Conservation (phyloP, 2,797 vertebrate species). For the Micrastur ruficollis region DNA sequence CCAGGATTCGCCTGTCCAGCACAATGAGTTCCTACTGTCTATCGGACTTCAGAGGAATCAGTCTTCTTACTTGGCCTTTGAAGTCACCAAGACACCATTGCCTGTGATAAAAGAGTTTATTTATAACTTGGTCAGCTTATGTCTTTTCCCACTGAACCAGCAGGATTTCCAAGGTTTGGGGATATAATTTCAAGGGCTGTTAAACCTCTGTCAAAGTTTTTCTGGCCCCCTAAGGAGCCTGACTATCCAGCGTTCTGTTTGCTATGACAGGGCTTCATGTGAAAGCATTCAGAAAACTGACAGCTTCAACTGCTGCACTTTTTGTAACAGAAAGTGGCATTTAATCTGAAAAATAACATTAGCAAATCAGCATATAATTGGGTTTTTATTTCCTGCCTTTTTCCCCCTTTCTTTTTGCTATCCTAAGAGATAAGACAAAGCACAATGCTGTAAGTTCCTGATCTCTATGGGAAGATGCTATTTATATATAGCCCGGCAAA, state of each 20-base stretch:
- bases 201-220: conserved; percentile 84
- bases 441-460: conserved; percentile 9
- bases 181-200: conserved; percentile 86
- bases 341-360: conserved; percentile 80
- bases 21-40: conserved; percentile 78
- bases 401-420: not conserved
- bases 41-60: conserved; percentile 78
- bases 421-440: conserved; percentile 42
- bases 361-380: conserved; percentile 79
- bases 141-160: conserved; percentile 83
- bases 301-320: conserved; percentile 69
- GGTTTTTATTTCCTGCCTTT: conserved; percentile 64
- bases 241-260: conserved; percentile 78
- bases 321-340: conserved; percentile 79
- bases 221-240: conserved; percentile 77
- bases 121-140: conserved; percentile 81
- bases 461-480: not conserved
- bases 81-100: conserved; percentile 79
- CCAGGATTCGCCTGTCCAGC: conserved; percentile 42
- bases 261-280: conserved; percentile 77
- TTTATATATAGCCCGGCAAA: not conserved
- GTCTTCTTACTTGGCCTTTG: conserved; percentile 77
- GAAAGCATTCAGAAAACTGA: conserved; percentile 76
- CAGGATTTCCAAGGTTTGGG: conserved; percentile 78
- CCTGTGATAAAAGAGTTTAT: conserved; percentile 85